Percentiles rank a stretch among this genome's conserved stretches.
Evolutionary conservation across 1,140 invertebrate genomes (phyloP).

Genomic region (Camponotus vicinus): DNA sequence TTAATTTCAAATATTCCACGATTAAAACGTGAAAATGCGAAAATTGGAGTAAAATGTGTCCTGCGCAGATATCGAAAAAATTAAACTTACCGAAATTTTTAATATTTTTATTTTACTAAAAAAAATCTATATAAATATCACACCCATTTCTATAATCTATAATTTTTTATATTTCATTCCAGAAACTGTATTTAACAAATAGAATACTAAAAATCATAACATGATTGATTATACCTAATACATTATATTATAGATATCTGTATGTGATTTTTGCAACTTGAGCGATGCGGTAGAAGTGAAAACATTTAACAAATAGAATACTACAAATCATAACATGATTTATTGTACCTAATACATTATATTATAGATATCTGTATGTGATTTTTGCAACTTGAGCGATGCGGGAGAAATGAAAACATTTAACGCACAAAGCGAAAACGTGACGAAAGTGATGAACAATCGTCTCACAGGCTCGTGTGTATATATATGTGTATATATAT

Average conservation of each 20-base stretch:
- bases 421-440: conserved; percentile 6
- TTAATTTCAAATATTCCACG: background rate
- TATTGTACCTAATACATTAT: too few species aligned
- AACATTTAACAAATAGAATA: background rate
- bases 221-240: too few species aligned
- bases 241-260: background rate
- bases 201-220: too few species aligned
- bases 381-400: background rate
- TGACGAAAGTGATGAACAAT: conserved; percentile 40
- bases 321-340: too few species aligned
- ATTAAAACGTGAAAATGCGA: background rate
- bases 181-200: background rate
- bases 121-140: background rate
- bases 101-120: background rate
- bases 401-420: background rate
- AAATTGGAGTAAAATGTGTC: background rate
- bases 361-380: background rate
- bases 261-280: background rate
- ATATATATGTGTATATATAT: conserved; percentile 3
- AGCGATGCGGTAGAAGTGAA: too few species aligned
- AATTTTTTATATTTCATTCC: background rate
- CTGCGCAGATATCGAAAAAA: background rate
- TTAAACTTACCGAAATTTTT: background rate
- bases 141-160: background rate
- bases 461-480: background rate